Percentiles rank a stretch among this genome's conserved stretches.
Evolutionary conservation across 2,888 invertebrate genomes (phyloP).

Genomic region (Bombyx huttoni): DNA sequence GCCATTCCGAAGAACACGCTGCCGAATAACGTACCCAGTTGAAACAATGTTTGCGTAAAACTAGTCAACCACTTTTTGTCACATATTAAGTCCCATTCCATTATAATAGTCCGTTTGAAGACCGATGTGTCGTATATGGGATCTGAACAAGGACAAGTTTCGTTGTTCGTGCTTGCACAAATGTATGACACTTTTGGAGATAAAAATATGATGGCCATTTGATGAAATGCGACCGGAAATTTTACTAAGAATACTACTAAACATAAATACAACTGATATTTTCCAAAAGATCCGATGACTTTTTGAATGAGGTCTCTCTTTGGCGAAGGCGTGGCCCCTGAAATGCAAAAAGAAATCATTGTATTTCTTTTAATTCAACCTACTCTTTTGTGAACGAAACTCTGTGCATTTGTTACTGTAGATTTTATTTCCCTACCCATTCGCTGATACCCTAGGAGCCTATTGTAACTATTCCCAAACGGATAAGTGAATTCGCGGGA

Average conservation of each 20-base stretch:
- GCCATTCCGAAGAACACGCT: constrained; percentile 81
- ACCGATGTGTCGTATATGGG: constrained; percentile 75
- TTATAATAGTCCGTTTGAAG: constrained; percentile 79
- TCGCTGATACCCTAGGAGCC: no score
- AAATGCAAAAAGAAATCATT: constrained; percentile 7
- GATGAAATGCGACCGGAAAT: constrained; percentile 65
- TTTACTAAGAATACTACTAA: constrained; percentile 50
- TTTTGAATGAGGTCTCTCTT: constrained; percentile 40
- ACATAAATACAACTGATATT: constrained; percentile 60
- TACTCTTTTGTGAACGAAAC: no score
- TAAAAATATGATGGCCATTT: constrained; percentile 64
- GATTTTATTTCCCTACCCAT: no score
- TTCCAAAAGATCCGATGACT: constrained; percentile 62
- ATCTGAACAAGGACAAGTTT: constrained; percentile 69
- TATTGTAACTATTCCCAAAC: no score
- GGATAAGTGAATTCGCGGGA: no score
- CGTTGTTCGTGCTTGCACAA: constrained; percentile 28
- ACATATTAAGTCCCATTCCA: constrained; percentile 85
- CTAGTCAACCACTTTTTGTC: constrained; percentile 75
- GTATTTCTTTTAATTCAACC: background rate
- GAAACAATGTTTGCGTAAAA: constrained; percentile 81
- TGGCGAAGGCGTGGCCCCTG: constrained; percentile 12
- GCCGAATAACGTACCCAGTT: constrained; percentile 81
- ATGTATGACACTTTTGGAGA: constrained; percentile 45
- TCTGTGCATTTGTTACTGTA: no score